Evolutionary conservation across 2,797 vertebrate species (phyloP).

Genomic region (Urocyon cinereoargenteus): DNA sequence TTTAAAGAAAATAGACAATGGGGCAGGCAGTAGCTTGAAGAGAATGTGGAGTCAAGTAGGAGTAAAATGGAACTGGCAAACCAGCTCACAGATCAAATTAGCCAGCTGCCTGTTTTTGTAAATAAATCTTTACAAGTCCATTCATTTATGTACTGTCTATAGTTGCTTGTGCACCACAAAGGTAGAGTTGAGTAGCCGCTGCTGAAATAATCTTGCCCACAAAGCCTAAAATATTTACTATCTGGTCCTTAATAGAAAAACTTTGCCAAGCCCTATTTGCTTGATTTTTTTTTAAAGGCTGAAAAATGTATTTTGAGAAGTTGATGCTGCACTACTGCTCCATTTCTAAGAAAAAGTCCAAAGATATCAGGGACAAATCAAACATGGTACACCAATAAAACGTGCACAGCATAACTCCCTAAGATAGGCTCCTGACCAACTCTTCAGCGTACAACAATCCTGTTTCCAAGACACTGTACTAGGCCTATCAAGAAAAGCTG

Average conservation of each 20-base stretch:
- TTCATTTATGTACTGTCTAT: background rate
- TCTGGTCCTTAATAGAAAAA: background rate
- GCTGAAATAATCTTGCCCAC: background rate
- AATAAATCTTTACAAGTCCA: background rate
- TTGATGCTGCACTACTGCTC: constrained; percentile 87
- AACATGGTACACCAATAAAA: constrained; percentile 86
- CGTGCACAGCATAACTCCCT: constrained; percentile 87
- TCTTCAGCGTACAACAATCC: constrained; percentile 86
- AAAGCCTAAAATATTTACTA: constrained; percentile 29
- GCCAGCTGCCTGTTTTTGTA: background rate
- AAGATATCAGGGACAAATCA: constrained; percentile 87
- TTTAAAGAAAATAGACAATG: background rate
- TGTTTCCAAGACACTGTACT: constrained; percentile 86
- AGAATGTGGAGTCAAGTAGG: background rate
- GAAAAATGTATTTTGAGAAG: constrained; percentile 87
- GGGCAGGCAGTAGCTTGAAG: background rate
- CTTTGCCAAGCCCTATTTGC: background rate
- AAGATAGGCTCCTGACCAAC: constrained; percentile 87
- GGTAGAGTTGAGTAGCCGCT: background rate
- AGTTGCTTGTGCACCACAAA: background rate
- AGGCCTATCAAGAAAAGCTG: constrained; percentile 87
- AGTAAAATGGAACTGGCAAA: background rate
- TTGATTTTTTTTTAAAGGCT: background rate
- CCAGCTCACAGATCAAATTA: background rate
- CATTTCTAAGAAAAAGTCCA: constrained; percentile 87